phyloP scores from a whole-genome alignment of 2,113 vertebrate genomes.

The Aramus guarauna region DNA sequence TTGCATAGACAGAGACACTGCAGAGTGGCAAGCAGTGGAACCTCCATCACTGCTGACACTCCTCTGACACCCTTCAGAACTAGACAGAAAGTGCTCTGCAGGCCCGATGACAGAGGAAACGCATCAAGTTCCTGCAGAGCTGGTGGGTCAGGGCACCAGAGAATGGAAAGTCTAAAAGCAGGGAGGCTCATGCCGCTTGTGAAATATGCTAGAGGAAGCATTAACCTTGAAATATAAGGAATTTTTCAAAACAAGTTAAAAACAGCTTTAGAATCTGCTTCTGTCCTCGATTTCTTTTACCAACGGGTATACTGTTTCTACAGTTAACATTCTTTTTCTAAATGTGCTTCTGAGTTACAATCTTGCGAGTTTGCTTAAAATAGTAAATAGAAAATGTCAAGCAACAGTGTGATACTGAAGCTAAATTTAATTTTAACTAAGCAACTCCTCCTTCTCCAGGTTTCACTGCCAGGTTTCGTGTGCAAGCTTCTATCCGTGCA shows the following conservation, averaged over 20 bases:
- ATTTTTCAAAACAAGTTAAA: neutral
- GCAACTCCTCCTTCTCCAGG: neutral
- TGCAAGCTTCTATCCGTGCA: neutral
- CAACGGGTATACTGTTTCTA: neutral
- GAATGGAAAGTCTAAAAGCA: neutral
- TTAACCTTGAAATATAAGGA: neutral
- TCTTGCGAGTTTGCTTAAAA: neutral
- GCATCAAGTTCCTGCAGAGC: neutral
- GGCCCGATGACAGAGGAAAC: neutral
- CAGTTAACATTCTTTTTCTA: neutral
- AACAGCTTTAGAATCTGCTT: neutral
- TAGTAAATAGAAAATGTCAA: neutral
- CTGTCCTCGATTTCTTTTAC: neutral
- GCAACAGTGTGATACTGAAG: neutral
- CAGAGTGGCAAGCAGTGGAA: neutral
- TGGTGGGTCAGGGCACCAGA: accelerated
- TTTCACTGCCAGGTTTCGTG: neutral
- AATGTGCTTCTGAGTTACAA: neutral
- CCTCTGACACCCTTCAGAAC: neutral
- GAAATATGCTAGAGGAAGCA: neutral
- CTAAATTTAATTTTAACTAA: neutral
- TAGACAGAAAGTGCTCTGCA: neutral
- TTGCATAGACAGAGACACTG: neutral
- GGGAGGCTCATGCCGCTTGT: neutral
- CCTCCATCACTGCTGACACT: too few species aligned